These are phyloP conservation scores for Chloromyia formosa DNA, from an alignment of 2,888 invertebrate species.

Conservation along the genomic window DNA sequence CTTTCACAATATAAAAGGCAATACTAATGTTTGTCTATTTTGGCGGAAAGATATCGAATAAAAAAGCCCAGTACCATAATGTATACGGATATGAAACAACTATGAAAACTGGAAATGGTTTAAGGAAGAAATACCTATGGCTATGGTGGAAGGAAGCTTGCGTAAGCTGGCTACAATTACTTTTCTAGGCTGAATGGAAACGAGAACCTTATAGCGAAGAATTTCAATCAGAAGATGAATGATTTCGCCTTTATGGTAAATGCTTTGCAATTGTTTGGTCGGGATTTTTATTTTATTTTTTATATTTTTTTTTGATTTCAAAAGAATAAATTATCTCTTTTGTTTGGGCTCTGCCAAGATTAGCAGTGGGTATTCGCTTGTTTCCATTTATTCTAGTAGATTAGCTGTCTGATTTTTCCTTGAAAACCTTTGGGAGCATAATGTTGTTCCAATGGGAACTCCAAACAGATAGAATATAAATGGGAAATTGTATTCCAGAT, in stretches of 20 bases:
- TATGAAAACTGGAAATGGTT: background rate
- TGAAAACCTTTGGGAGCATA: background rate
- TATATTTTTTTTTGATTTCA: background rate
- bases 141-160: background rate
- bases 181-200: conserved; percentile 29
- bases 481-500: no score
- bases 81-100: background rate
- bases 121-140: no score
- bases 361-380: conserved; percentile 24
- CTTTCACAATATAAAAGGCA: conserved; percentile 36
- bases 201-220: conserved; percentile 22
- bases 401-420: conserved; percentile 30
- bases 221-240: conserved; percentile 41
- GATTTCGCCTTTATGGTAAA: conserved; percentile 38
- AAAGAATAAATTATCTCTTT: conserved; percentile 37
- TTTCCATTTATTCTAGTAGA: conserved; percentile 30
- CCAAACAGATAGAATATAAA: no score
- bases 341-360: conserved; percentile 10
- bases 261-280: conserved; percentile 32
- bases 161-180: conserved; percentile 32
- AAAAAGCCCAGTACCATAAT: background rate
- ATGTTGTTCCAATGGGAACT: background rate
- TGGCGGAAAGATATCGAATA: conserved; percentile 16
- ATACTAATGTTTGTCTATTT: conserved; percentile 40
- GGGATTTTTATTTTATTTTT: no score